Evolutionary conservation across 1,140 invertebrate species (phyloP), one percentile per base, ranked within the genome.

Genomic region (Eulimnadia texana): DNA sequence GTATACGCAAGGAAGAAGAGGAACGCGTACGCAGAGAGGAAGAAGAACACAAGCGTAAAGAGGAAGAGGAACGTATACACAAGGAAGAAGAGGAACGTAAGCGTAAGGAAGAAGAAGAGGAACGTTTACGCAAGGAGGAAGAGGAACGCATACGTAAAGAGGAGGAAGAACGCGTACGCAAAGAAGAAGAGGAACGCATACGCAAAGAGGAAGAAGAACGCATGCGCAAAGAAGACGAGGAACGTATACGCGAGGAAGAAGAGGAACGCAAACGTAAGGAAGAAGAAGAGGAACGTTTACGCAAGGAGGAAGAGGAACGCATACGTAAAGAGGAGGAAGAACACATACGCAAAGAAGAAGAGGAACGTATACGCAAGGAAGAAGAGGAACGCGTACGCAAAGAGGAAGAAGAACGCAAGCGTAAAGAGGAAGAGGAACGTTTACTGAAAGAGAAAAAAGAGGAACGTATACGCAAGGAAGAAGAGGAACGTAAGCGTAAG

Each of bases 261-360:
- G n/a, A 69, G 60, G 56, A 60, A 61, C 67, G 64, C 51, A 63
- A 66, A 11, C 53, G 67, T 16, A 64, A 69, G 28, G 60, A 67
- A 61, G 65, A 11, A 13, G 6, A 51, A 1, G n/a, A 54, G 25
- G 25, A 16, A 25, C 27, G 20, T 56, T 3, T 23, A 29, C 11
- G 19, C 27, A n/a, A n/a, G 66, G 63, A 65, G 62, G 62, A 67
- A 58, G 29, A 49, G 10, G 16, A 27, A 3, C 28, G 53, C 9
- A 16, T 16, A 2, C 33, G 50, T 11, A 49, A 50, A 6, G 58
- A 60, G 23, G 47, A 50, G 13, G 33, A 19, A 19, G 16, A 22
- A 9, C 20, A 10, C n/a, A n/a, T 16, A 49, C 19, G 28, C 24
- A 60, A 50, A 16, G 50, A 60, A 51, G 23, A 50, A 3, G 23